Percentiles rank a stretch among this genome's conserved stretches.
Conservation (phyloP, 2,888 invertebrate genomes). For the Orthosia gothica region DNA sequence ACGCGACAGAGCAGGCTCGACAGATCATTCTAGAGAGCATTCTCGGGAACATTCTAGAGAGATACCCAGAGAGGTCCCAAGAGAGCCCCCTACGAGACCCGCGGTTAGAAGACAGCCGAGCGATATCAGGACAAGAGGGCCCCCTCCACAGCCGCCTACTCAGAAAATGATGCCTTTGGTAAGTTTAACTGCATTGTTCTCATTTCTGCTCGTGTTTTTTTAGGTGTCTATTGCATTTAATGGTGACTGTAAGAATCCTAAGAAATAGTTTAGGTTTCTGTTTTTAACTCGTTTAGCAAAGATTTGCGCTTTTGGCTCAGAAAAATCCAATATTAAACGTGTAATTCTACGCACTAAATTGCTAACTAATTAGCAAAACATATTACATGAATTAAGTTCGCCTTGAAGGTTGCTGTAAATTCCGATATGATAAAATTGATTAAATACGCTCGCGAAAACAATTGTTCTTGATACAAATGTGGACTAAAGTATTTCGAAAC, state of each 20-base stretch:
- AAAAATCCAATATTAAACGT: neutral
- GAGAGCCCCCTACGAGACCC: conserved; percentile 77
- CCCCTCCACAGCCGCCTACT: conserved; percentile 96
- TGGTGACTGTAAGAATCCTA: conserved; percentile 3
- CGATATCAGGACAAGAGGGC: conserved; percentile 92
- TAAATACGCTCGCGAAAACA: conserved; percentile 28
- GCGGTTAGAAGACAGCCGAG: conserved; percentile 85
- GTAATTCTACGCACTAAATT: conserved; percentile 9
- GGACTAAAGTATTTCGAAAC: conserved; percentile 8
- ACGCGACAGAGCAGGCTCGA: conserved; percentile 69
- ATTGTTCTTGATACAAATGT: conserved; percentile 40
- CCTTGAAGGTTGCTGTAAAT: conserved; percentile 17
- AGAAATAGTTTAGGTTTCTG: neutral
- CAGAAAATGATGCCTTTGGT: conserved; percentile 93
- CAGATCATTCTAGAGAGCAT: conserved; percentile 55
- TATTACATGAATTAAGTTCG: conserved; percentile 17
- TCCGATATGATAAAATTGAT: conserved; percentile 36
- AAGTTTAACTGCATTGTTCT: conserved; percentile 71
- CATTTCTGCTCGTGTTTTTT: neutral
- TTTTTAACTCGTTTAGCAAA: conserved; percentile 5
- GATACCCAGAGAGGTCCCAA: conserved; percentile 83
- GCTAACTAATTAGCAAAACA: conserved; percentile 18
- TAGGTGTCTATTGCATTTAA: neutral
- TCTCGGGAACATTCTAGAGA: conserved; percentile 74
- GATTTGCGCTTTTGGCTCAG: neutral